Conservation (phyloP, 2,888 invertebrate genomes). For the Cephus spinipes region DNA sequence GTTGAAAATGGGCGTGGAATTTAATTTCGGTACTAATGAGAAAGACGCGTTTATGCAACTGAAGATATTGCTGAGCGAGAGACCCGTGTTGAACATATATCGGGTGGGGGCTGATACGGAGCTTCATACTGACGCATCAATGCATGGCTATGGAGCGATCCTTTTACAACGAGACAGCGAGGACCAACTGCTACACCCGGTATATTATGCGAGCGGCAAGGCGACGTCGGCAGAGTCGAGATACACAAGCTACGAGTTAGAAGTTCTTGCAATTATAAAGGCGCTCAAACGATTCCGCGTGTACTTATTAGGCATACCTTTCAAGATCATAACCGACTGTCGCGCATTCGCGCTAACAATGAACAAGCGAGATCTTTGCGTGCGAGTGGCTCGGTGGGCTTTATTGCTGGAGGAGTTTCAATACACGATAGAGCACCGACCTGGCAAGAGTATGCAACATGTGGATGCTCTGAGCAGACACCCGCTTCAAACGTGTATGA, state of each 20-base stretch:
- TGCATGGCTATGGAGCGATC: slow-evolving; percentile 32
- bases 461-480: slow-evolving; percentile 39
- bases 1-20: slow-evolving; percentile 19
- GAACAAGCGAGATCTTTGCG: slow-evolving; percentile 32
- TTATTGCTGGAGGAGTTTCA: slow-evolving; percentile 35
- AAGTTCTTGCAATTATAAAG: slow-evolving; percentile 36
- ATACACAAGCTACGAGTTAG: slow-evolving; percentile 39
- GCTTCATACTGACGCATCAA: slow-evolving; percentile 27
- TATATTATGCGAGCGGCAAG: slow-evolving; percentile 15
- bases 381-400: slow-evolving; percentile 38
- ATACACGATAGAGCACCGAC: slow-evolving; percentile 36
- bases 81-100: slow-evolving; percentile 28
- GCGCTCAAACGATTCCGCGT: slow-evolving; percentile 36
- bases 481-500: slow-evolving; percentile 25
- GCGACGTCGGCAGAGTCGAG: slow-evolving; percentile 34
- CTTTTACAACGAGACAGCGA: slow-evolving; percentile 31
- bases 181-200: slow-evolving; percentile 32
- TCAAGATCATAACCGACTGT: slow-evolving; percentile 42
- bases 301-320: slow-evolving; percentile 32
- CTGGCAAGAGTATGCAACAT: slow-evolving; percentile 35
- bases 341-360: slow-evolving; percentile 36
- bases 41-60: slow-evolving; percentile 27
- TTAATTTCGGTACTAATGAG: slow-evolving; percentile 26
- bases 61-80: slow-evolving; percentile 18
- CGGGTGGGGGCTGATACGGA: slow-evolving; percentile 27